Base-by-base conservation (phyloP, 2,797 vertebrate species). In the Acrossocheilus fasciatus region DNA sequence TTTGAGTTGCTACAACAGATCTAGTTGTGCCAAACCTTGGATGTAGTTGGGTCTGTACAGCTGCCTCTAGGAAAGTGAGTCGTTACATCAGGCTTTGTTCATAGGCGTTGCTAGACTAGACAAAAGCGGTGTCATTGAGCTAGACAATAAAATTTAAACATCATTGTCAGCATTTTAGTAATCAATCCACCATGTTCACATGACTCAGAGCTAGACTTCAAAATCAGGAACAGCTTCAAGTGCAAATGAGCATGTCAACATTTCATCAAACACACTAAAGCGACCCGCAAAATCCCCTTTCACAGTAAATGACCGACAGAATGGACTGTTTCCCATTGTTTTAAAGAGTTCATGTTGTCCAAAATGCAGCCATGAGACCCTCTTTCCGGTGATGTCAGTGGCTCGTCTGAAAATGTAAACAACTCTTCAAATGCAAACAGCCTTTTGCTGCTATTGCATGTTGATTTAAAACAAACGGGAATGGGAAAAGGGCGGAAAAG, bases 241-340 rank as follows among this genome's bases (percentile, higher is more conserved):
- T 80, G 84, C 36, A 88, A 84, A 83, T 79, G 54, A 82, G 80
- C 66, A 69, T 79, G 72, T 76, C 66, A 64, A 64, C 81, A 86
- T 81, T 86, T 87, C 84, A 88, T 88, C 79, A 85, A 70, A 85
- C 52, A 54, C 62, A 52, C 88, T 74, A 77, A 82, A 84, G 83
- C 74, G 82, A 85, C 76, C 86, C 82, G 64, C 88, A 85, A 88
- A 89, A 85, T 90, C 84, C 86, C 87, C 82, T 64, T 83, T 88
- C 79, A 73, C 83, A 86, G 77, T 54, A 87, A 68, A 83, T 84
- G 82, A 83, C 84, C 62, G 64, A 85, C 87, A 75, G 45, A 87
- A 81, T 77, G 45, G 82, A 52, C 86, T 87, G 88, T 69, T 90
- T 83, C 85, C 43, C 64, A 87, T 90, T 89, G 86, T 73, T 87